A percentile compares a stretch with the other conserved stretches of the same genome.
phyloP scores from a whole-genome alignment of 2,113 vertebrate species.

The Lethenteron reissneri region DNA sequence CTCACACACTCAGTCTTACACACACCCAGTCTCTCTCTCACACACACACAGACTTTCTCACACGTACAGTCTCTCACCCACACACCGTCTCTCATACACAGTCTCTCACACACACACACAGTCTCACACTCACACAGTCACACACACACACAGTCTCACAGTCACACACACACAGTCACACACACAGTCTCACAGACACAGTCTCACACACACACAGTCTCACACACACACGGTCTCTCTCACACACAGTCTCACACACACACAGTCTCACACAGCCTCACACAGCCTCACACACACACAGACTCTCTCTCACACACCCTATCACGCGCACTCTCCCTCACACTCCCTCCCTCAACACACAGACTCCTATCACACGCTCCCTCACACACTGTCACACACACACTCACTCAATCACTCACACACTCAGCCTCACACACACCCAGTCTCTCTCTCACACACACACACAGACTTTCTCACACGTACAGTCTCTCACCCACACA shows the following conservation, averaged over 20 bases:
- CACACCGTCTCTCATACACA: neutral
- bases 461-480: neutral
- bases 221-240: neutral
- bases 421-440: neutral
- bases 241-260: slow-evolving; percentile 3
- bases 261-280: neutral
- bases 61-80: neutral
- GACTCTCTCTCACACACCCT: too few relatives aligned
- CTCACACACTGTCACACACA: neutral
- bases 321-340: too few relatives aligned
- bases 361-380: neutral
- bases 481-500: too few relatives aligned
- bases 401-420: neutral
- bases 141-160: slow-evolving; percentile 5
- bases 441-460: neutral
- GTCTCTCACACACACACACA: neutral
- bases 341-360: too few relatives aligned
- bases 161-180: neutral
- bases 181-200: neutral
- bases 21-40: neutral
- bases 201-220: neutral
- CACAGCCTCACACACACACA: neutral
- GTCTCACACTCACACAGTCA: neutral
- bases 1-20: neutral
- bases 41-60: neutral